These are phyloP conservation scores for Pseudomyrmex gracilis DNA, from an alignment of 1,140 invertebrate species.

Conservation along the genomic window DNA sequence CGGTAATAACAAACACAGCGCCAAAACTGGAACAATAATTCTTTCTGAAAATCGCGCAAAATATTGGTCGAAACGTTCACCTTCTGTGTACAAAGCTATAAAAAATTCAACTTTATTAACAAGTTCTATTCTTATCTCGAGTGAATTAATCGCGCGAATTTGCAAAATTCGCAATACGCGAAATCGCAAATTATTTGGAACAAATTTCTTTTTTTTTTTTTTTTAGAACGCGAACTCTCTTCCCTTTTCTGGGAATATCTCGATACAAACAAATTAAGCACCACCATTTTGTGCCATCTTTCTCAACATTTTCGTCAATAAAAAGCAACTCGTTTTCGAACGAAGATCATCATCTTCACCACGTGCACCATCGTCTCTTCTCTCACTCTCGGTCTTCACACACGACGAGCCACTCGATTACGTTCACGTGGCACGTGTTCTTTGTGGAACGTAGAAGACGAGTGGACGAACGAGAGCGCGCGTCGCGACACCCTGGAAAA, in stretches of 20 bases:
- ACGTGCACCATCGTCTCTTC: conserved; percentile 6
- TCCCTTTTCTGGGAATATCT: not conserved
- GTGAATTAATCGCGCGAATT: no score
- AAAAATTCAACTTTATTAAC: no score
- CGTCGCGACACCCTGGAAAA: conserved; percentile 1
- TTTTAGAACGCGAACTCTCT: not conserved
- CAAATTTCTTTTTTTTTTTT: no score
- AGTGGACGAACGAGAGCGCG: conserved; percentile 8
- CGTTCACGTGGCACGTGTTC: conserved; percentile 51
- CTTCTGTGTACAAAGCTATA: not conserved
- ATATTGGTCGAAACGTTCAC: not conserved
- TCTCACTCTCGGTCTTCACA: not conserved
- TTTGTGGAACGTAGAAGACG: not conserved
- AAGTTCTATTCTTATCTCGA: no score
- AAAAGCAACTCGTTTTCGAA: conserved; percentile 6
- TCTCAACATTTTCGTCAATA: conserved; percentile 25
- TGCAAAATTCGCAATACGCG: no score
- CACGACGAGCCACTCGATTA: not conserved
- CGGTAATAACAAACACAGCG: no score
- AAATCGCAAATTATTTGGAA: no score
- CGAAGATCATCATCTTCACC: not conserved
- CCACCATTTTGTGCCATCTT: not conserved
- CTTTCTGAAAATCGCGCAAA: not conserved
- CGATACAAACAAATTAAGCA: not conserved
- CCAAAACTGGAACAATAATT: not conserved